phyloP scores from a whole-genome alignment of 2,888 invertebrate genomes.

The Ecliptopera silaceata region DNA sequence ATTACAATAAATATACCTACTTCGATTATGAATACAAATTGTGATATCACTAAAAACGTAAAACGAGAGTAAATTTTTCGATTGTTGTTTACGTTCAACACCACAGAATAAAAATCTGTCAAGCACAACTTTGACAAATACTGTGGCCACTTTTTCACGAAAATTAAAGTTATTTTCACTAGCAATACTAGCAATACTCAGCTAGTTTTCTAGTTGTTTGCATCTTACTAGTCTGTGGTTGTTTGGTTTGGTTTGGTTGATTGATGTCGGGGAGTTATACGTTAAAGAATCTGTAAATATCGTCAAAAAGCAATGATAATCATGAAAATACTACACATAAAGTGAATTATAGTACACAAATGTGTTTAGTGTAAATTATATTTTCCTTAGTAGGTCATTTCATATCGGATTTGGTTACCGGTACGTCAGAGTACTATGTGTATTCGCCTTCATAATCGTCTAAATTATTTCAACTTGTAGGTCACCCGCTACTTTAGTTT shows the following conservation, averaged over 20 bases:
- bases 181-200: too few species aligned
- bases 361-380: constrained; percentile 53
- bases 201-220: background rate
- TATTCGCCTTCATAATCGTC: constrained; percentile 38
- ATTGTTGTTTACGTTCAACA: too few species aligned
- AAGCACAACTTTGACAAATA: too few species aligned
- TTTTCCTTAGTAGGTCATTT: constrained; percentile 66
- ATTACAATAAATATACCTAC: too few species aligned
- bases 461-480: constrained; percentile 34
- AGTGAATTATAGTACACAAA: constrained; percentile 43
- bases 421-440: constrained; percentile 64
- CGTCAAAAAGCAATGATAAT: constrained; percentile 51
- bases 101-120: too few species aligned
- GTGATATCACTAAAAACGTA: too few species aligned
- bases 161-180: too few species aligned
- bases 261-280: constrained; percentile 37
- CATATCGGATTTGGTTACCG: constrained; percentile 76
- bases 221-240: too few species aligned
- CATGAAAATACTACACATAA: constrained; percentile 43
- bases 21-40: too few species aligned
- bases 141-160: too few species aligned
- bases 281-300: constrained; percentile 69
- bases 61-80: too few species aligned
- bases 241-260: constrained; percentile 44
- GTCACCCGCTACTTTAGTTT: constrained; percentile 26